Evolutionary conservation across 2,888 invertebrate species (phyloP), one percentile per base, ranked within the genome.

Genomic region (Horisme vitalbata): DNA sequence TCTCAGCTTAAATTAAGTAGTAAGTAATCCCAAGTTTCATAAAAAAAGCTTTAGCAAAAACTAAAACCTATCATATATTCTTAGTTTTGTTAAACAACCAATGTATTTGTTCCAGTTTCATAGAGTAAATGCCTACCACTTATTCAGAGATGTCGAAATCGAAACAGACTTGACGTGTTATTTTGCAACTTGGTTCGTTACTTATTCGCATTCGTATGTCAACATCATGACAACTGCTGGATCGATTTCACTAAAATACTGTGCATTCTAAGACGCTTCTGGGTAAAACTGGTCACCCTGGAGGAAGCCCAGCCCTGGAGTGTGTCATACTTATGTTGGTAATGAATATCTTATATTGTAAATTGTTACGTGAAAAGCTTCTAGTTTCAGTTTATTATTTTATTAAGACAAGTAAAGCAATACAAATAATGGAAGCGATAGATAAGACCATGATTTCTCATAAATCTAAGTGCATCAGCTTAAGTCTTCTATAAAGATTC

Each of bases 161-260:
- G 44, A 54, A 52, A 56, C 58, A 37, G 47, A 50, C 52, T 50
- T 54, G 55, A 56, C 52, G 50, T 54, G 53, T 38, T 47, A 51
- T 58, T 59, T 53, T 56, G 54, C 54, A 52, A 56, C 44, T 30
- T 39, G 32, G 34, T 51, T 56, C 50, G 52, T 56, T 56, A 52
- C 54, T 52, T 52, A 59, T 52, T 56, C 52, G 45, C 52, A 50
- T 49, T 52, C 47, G 35, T 47, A 53, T 59, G 54, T 54, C 54
- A 54, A 54, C 54, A 50, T 55, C 52, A 52, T 51, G 53, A 54
- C 48, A 52, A 52, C 44, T 30, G 41, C 33, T 52, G 52, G 52
- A 59, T 54, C 46, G 47, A 58, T 58, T 59, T 59, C 41, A 59
- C 35, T 50, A 41, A 50, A 48, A 49, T 52, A 32, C 34, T 52